Evolutionary conservation across 2,888 invertebrate genomes (phyloP).

Genomic region (Lasioglossum figueresi): DNA sequence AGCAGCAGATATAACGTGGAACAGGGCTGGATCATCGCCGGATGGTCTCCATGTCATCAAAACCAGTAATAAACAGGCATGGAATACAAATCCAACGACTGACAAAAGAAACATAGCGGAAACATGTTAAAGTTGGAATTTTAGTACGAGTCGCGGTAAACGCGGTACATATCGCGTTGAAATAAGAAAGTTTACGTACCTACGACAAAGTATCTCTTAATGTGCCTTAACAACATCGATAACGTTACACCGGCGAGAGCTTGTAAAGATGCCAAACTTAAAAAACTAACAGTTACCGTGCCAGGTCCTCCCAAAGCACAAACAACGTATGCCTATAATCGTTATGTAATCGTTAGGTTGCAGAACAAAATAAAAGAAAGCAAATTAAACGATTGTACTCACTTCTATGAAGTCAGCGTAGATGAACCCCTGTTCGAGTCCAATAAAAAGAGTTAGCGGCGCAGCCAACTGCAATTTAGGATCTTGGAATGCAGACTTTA

Average conservation of each 20-base stretch:
- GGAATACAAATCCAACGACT: constrained; percentile 93
- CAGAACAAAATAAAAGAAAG: background rate
- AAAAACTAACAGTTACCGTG: constrained; percentile 88
- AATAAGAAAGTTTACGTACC: constrained; percentile 83
- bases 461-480: constrained; percentile 89
- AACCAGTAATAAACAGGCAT: constrained; percentile 91
- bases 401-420: constrained; percentile 93
- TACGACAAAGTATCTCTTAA: constrained; percentile 90
- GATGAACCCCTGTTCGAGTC: constrained; percentile 93
- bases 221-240: constrained; percentile 91
- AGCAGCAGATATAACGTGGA: constrained; percentile 93
- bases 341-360: background rate
- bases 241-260: constrained; percentile 91
- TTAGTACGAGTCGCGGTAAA: background rate
- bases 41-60: constrained; percentile 92
- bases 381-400: constrained; percentile 48
- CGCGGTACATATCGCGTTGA: background rate
- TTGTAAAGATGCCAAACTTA: constrained; percentile 90
- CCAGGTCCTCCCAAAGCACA: constrained; percentile 91
- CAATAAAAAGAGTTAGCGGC: constrained; percentile 92
- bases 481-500: constrained; percentile 86
- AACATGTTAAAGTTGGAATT: background rate
- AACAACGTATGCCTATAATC: constrained; percentile 90
- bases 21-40: constrained; percentile 91
- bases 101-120: constrained; percentile 56